These are phyloP conservation scores for Cantharis nigra DNA, from an alignment of 2,888 invertebrate species.

Conservation along the genomic window DNA sequence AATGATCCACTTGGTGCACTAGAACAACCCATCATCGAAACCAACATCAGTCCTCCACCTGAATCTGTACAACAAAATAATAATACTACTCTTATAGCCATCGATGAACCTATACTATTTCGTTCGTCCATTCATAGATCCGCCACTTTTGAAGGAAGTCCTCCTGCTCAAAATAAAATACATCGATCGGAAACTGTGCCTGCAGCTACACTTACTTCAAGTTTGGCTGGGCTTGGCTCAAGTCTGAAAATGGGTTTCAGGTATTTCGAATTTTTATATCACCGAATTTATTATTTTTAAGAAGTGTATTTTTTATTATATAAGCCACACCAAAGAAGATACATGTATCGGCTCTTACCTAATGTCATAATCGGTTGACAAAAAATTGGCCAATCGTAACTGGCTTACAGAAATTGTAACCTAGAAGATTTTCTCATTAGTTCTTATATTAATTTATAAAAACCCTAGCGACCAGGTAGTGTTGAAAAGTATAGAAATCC, in stretches of 20 bases:
- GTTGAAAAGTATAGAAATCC: too few relatives aligned
- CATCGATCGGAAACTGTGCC: conserved; percentile 79
- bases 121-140: conserved; percentile 56
- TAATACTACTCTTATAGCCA: conserved; percentile 55
- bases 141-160: conserved; percentile 61
- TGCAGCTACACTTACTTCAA: conserved; percentile 72
- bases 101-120: conserved; percentile 73
- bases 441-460: too few relatives aligned
- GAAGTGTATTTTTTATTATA: background rate
- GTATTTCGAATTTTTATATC: conserved; percentile 58
- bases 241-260: conserved; percentile 85
- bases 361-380: too few relatives aligned
- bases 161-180: conserved; percentile 57
- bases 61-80: conserved; percentile 46
- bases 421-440: too few relatives aligned
- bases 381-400: too few relatives aligned
- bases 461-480: too few relatives aligned
- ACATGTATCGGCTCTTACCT: too few relatives aligned
- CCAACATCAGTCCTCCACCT: conserved; percentile 41
- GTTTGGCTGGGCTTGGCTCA: conserved; percentile 79
- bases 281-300: background rate
- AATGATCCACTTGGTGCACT: conserved; percentile 92
- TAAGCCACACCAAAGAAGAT: background rate
- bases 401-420: too few relatives aligned
- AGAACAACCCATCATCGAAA: conserved; percentile 47